phyloP scores from a whole-genome alignment of 2,888 invertebrate species.

The Pristionchus arcanus region DNA sequence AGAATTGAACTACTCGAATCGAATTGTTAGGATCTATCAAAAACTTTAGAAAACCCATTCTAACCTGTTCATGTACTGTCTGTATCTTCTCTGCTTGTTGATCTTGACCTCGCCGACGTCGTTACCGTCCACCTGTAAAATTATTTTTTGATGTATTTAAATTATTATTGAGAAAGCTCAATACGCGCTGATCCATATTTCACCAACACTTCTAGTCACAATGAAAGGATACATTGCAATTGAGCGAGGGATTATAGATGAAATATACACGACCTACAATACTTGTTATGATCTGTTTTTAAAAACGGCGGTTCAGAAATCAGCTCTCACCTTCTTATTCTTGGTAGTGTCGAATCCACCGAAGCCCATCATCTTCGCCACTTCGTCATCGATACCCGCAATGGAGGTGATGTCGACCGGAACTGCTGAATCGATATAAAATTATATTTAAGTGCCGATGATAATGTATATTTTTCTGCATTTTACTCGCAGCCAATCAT shows the following conservation, averaged over 20 bases:
- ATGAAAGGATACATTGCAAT: not conserved
- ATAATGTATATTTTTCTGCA: not conserved
- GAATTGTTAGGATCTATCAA: not conserved
- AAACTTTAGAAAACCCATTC: not conserved
- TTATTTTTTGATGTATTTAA: not conserved
- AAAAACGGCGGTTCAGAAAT: too few relatives aligned
- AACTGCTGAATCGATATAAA: not conserved
- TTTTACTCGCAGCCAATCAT: too few relatives aligned
- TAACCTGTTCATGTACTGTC: constrained; percentile 97
- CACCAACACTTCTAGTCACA: not conserved
- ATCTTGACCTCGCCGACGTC: constrained; percentile 96
- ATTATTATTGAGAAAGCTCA: not conserved
- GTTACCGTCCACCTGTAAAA: constrained; percentile 88
- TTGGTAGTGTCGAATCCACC: constrained; percentile 96
- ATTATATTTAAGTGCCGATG: not conserved
- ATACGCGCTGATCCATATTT: constrained; percentile 84
- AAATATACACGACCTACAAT: too few relatives aligned
- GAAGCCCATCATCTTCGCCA: constrained; percentile 90
- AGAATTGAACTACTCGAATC: too few relatives aligned
- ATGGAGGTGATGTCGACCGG: constrained; percentile 60
- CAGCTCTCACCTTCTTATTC: constrained; percentile 77
- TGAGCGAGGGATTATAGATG: not conserved
- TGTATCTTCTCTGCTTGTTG: constrained; percentile 94
- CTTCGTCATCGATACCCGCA: constrained; percentile 70
- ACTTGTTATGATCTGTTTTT: too few relatives aligned